phyloP scores from a whole-genome alignment of 2,797 vertebrate genomes.

The Lepilemur septentrionalis region DNA sequence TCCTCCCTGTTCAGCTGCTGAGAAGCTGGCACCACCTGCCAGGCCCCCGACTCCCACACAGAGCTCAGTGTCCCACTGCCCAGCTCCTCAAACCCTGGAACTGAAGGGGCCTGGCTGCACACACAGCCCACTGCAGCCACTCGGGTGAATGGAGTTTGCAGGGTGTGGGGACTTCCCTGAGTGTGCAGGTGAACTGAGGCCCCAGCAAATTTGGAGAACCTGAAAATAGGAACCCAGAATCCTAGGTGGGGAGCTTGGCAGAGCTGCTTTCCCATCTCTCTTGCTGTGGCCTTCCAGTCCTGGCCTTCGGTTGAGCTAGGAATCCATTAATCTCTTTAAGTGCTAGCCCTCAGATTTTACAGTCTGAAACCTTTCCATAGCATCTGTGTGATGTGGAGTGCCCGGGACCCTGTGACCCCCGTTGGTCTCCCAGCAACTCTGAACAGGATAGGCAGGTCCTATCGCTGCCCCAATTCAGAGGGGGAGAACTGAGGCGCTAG shows the following conservation, averaged over 20 bases:
- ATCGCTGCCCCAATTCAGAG: background rate
- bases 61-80: background rate
- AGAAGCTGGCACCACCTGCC: background rate
- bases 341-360: background rate
- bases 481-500: background rate
- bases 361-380: background rate
- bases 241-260: background rate
- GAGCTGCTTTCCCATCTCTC: background rate
- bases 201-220: background rate
- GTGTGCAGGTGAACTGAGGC: background rate
- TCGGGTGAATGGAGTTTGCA: background rate
- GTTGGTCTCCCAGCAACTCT: background rate
- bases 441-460: background rate
- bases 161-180: background rate
- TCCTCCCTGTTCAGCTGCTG: background rate
- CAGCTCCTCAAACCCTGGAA: background rate
- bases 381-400: background rate
- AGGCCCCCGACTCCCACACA: background rate
- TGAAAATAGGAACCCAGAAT: background rate
- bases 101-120: background rate
- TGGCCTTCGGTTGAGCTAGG: background rate
- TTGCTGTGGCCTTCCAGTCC: background rate
- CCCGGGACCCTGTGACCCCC: no score
- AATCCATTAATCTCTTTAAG: background rate
- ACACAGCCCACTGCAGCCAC: background rate